Evolutionary conservation across 1,140 invertebrate species (phyloP), one percentile per base, ranked within the genome.

Genomic region (Cherax destructor): DNA sequence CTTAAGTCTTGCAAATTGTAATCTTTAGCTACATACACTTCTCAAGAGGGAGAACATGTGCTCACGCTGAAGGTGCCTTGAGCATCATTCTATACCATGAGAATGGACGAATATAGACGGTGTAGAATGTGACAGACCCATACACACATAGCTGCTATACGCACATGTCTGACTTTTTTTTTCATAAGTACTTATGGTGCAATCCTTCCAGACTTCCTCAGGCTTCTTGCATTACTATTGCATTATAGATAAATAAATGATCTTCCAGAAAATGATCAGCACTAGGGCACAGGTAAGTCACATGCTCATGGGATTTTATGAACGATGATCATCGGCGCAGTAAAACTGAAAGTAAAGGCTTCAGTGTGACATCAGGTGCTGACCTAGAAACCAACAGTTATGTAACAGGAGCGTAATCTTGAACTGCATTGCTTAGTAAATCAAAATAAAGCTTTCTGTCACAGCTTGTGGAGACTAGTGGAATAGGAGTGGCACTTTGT

Each of bases 331-430:
- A 30, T 74, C 80, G 30, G 41, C 80, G 59, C 81, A 18, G 81
- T 65, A 69, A 83, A 83, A 83, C 81, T 83, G 81, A 83, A 83
- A 83, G 81, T 83, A 83, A 83, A 83, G 81, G 24, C 24, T 65
- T 83, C 81, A 83, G 2, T 69, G 61, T 83, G 69, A 83, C 81
- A 74, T 83, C 11, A 41, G 69, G 81, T 61, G 81, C 59, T 83
- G 81, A 83, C 81, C 81, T 65, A 83, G 81, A 83, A 83, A 56
- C 81, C 81, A 47, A 59, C 13, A 24, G 81, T 83, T 83, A 83
- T 83, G 81, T 83, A 83, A 83, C 59, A 49, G 59, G 61, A 65
- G 81, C 81, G 59, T 83, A 61, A 83, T 83, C 81, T 65, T 83
- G 59, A 83, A 61, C 81, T 83, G n/a, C 69, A 30, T 30, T 21